These are phyloP conservation scores for Hydrochoerus hydrochaeris DNA, from an alignment of 2,113 vertebrate genomes.

Conservation along the genomic window DNA sequence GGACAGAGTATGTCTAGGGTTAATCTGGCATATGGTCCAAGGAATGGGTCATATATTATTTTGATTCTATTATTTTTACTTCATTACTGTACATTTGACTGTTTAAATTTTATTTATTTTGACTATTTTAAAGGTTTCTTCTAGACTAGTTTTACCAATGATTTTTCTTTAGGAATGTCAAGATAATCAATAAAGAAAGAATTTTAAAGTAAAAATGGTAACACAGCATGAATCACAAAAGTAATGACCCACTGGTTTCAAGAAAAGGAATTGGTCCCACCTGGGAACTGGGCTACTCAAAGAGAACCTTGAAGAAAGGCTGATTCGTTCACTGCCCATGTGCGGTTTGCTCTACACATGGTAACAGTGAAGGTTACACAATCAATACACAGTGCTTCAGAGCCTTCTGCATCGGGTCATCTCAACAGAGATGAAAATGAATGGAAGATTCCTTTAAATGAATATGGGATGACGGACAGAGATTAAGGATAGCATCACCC, in stretches of 20 bases:
- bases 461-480: neutral
- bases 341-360: neutral
- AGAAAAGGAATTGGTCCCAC: neutral
- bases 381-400: neutral
- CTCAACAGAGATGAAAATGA: constrained; percentile 44
- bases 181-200: neutral
- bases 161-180: constrained; percentile 68
- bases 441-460: neutral
- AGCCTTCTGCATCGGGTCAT: neutral
- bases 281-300: neutral
- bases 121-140: neutral
- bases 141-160: constrained; percentile 27
- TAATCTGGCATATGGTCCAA: neutral
- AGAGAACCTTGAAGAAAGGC: neutral
- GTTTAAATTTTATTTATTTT: neutral
- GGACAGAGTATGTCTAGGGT: neutral
- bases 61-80: constrained; percentile 29
- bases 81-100: neutral
- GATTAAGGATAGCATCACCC: constrained; percentile 55
- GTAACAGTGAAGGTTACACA: neutral
- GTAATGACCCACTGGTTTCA: constrained; percentile 14
- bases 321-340: neutral
- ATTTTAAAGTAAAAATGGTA: neutral
- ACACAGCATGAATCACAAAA: neutral
- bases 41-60: neutral